Evolutionary conservation across 2,888 invertebrate species (phyloP).

Genomic region (Drosophila fungiperda): DNA sequence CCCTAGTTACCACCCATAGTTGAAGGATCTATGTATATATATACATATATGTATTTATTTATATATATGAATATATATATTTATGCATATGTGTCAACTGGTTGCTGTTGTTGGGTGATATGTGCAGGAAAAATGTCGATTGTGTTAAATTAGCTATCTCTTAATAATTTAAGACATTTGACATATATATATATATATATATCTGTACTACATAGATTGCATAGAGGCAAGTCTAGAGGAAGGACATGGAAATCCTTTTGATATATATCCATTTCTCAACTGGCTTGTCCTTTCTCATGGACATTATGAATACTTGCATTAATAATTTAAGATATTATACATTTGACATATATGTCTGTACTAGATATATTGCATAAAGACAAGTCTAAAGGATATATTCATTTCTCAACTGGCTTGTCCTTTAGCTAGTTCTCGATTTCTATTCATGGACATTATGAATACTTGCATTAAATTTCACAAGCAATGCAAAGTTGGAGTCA

Average conservation of each 20-base stretch:
- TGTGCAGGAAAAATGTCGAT: too few species aligned
- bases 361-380: not conserved
- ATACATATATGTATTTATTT: constrained; percentile 1
- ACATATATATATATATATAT: too few species aligned
- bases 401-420: not conserved
- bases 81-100: constrained; percentile 28
- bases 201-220: too few species aligned
- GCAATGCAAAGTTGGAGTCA: not conserved
- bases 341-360: not conserved
- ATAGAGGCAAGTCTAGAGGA: too few species aligned
- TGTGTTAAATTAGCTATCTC: too few species aligned
- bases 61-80: not conserved
- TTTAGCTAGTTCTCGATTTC: not conserved
- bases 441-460: constrained; percentile 11
- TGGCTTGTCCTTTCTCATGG: too few species aligned
- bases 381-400: not conserved
- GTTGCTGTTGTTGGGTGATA: not conserved
- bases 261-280: too few species aligned
- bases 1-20: constrained; percentile 17
- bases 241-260: too few species aligned
- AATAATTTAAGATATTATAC: not conserved
- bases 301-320: too few species aligned
- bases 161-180: too few species aligned
- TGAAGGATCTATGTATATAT: constrained; percentile 19
- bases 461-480: not conserved